Base-by-base conservation (phyloP, 1,140 invertebrate species). In the Dolichoris vasculosae region DNA sequence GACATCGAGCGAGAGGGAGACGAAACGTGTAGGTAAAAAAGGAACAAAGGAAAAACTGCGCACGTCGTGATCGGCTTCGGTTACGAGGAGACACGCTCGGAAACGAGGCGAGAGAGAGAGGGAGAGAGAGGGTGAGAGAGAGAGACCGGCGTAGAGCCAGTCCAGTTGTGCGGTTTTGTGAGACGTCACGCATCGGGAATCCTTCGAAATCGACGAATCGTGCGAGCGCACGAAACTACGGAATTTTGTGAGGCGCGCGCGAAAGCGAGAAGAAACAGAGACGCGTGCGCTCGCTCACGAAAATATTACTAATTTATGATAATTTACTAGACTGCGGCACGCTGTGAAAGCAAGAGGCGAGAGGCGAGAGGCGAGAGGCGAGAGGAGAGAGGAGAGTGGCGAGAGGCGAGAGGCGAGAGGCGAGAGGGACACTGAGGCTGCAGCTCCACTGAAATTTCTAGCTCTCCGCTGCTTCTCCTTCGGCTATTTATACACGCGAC, bases 291-390 rank as follows among this genome's bases (percentile, higher is more conserved):
- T 85, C 88, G 85, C 80, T 89, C 89, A 89, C 88, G 86, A 89
- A 91, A 91, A 90, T 91, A 90, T 89, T 87, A 89, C 89, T 90
- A 90, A 90, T 91, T 90, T 91, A 91, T 91, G 90, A 89, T 90
- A 91, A 91, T 91, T 90, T 90, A 88, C 88, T 90, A 88, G 89
- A 89, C 88, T 87, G 89, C 86, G 88, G 88, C 83, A n/a, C 71
- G 40, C 17, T 71, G 67, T 35, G 17, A 71, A 71, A 26, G 64
- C 35, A 63, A 69, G 20, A 48, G 48, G 77, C 20, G 51, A 79
- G 77, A 79, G 51, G 64, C 20, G 63, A 64, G 63, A 64, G 63
- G 48, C 11, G 55, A 79, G 77, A 26, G 55, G 77, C 63, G 77
- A 64, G 38, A 77, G n/a, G n/a, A n/a, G n/a, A n/a, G n/a, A n/a